These are phyloP conservation scores for Haliaeetus leucogaster DNA, from an alignment of 2,113 vertebrate species.

Conservation along the genomic window DNA sequence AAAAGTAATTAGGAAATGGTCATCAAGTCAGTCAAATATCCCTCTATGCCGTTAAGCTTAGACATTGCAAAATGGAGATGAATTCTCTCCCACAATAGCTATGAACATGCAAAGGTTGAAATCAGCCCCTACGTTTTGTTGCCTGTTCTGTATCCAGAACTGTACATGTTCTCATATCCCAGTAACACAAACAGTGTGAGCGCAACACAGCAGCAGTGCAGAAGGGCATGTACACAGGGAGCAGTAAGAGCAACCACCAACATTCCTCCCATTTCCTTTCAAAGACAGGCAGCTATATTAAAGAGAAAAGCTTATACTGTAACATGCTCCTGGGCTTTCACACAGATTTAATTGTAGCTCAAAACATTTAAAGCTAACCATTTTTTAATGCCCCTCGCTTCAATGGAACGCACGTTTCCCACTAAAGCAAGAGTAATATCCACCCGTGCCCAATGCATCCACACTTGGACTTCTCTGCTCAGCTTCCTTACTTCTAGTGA, in stretches of 20 bases:
- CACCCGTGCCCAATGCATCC: neutral
- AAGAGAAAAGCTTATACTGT: neutral
- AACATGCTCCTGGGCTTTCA: neutral
- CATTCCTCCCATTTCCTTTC: neutral
- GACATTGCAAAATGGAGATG: neutral
- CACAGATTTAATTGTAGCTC: neutral
- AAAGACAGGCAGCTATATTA: neutral
- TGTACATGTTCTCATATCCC: rapidly evolving
- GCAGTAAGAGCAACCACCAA: neutral
- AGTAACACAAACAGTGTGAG: rapidly evolving
- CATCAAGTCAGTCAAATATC: neutral
- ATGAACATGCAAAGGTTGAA: neutral
- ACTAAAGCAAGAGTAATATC: neutral
- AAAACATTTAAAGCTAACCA: neutral
- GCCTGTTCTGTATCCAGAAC: neutral
- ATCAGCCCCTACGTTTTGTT: neutral
- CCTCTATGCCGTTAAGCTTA: neutral
- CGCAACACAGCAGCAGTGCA: neutral
- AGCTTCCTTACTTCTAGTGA: neutral
- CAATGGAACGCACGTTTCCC: neutral
- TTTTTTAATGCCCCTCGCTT: neutral
- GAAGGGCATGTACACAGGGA: neutral
- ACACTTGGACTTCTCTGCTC: neutral
- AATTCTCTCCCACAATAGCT: neutral
- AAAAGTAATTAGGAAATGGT: neutral